Base-by-base conservation (phyloP, 2,888 invertebrate genomes). In the Ceriagrion tenellum region DNA sequence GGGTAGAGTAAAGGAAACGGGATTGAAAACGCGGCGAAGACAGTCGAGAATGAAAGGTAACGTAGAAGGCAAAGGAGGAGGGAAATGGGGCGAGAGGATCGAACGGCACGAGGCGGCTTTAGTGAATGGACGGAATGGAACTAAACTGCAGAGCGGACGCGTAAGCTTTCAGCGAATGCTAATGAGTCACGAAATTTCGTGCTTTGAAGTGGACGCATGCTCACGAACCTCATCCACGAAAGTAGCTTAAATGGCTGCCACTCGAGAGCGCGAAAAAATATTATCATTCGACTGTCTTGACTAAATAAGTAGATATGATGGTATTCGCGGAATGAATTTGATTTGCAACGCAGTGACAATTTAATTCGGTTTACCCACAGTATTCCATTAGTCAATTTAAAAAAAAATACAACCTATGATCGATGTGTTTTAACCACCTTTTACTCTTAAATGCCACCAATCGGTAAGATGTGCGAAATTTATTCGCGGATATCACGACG, bases 101-200 rank as follows among this genome's bases (percentile, higher is more conserved):
- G 47, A 74, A 69, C 35, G 69, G 69, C 55, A 30, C 40, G 47
- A 93, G 69, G 12, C 13, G 59, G 63, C n/a, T 30, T n/a, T 47
- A 93, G 69, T 93, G 18, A 93, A 93, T 93, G 81, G 81, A 81
- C 35, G 16, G 16, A 81, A 18, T 81, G 4, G 81, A 35, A 35
- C 81, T 35, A 81, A 30, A 69, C 69, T 69, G 81, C 81, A 81
- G 35, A 81, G 18, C 81, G 26, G 81, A 35, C 81, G 81, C 81
- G 81, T 30, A 81, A 10, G 55, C 89, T 89, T 55, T 55, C 69
- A 69, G 47, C 93, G 47, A 55, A 93, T 93, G 93, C 69, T 93
- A 93, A 93, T 93, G 93, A 93, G 93, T 93, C 93, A 93, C 93
- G 93, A 93, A 26, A 69, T 69, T 13, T 74, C 63, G 93, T 69